These are phyloP conservation scores for Martes flavigula DNA, from an alignment of 2,797 vertebrate species.

Conservation along the genomic window DNA sequence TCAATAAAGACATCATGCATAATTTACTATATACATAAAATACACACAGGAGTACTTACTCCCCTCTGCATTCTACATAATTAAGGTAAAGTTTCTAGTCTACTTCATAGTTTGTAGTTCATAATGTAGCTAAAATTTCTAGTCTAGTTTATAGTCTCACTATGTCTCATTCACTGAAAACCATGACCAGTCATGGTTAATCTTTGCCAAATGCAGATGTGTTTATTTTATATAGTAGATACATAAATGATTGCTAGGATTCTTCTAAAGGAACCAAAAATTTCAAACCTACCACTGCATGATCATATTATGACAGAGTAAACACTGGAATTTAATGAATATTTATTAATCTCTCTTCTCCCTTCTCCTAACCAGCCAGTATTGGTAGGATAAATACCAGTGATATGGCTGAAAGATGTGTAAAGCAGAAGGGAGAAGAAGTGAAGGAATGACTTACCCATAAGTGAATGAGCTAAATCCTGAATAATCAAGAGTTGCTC, in stretches of 20 bases:
- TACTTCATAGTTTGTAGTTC: background rate
- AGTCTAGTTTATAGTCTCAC: background rate
- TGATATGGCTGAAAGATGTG: background rate
- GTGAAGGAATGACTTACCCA: background rate
- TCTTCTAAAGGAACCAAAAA: background rate
- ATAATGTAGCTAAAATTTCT: background rate
- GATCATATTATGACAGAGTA: background rate
- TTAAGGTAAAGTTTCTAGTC: background rate
- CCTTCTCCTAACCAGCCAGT: background rate
- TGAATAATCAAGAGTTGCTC: conserved; percentile 25
- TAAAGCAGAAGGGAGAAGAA: conserved; percentile 50
- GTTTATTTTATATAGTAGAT: background rate
- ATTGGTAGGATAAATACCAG: background rate
- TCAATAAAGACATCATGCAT: background rate
- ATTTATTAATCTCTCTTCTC: background rate
- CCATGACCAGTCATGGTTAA: background rate
- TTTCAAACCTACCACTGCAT: background rate
- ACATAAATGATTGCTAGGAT: background rate
- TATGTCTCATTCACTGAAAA: background rate
- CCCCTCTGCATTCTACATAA: background rate
- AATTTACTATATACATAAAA: background rate
- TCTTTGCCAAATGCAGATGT: background rate
- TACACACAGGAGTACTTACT: background rate
- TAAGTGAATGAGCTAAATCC: background rate
- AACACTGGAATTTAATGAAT: background rate